Base-by-base conservation (phyloP, 2,113 vertebrate species). In the Myotis lucifugus region DNA sequence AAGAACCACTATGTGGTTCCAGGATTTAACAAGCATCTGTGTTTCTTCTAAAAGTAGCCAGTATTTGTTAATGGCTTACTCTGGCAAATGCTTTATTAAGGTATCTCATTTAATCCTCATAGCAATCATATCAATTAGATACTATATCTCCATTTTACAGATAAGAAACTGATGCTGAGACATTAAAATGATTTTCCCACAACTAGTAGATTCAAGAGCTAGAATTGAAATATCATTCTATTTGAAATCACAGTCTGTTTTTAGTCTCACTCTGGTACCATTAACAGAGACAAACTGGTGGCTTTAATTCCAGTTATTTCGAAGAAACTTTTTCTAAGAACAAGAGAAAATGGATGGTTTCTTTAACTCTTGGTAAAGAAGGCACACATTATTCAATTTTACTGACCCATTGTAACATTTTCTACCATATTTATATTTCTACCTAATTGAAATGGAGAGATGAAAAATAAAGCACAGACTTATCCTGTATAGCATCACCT, bases 381-480 rank as follows among this genome's bases (percentile, higher is more conserved):
- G 70, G 29, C 25, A 87, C 3, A 48, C 10, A 67, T n/a, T 70
- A 61, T 73, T 61, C 40, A 82, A n/a, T 4, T 29, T 50, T 52
- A 77, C 11, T 37, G 2, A 85, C n/a, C 37, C n/a, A 59, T 0
- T 70, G n/a, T 70, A 85, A 84, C n/a, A 54, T 88, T 77, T 72
- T 21, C 27, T 59, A 14, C 50, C 0, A 23, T 48, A 79, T 79
- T 27, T 73, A 50, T 74, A 85, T 91, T 67, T 85, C 70, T 77
- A 37, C 3, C 10, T 73, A 91, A 89, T 42, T 74, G 21, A 93
- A 93, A 81, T 61, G 42, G 19, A 52, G 8, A 66, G 5, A 59
- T 34, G 70, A 86, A 77, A 15, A 85, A 67, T 79, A 34, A 89
- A 83, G 61, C 15, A 73, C n/a, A 93, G 84, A 79, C 50, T 89